phyloP scores from a whole-genome alignment of 2,113 vertebrate genomes.

The Charadrius vociferus region DNA sequence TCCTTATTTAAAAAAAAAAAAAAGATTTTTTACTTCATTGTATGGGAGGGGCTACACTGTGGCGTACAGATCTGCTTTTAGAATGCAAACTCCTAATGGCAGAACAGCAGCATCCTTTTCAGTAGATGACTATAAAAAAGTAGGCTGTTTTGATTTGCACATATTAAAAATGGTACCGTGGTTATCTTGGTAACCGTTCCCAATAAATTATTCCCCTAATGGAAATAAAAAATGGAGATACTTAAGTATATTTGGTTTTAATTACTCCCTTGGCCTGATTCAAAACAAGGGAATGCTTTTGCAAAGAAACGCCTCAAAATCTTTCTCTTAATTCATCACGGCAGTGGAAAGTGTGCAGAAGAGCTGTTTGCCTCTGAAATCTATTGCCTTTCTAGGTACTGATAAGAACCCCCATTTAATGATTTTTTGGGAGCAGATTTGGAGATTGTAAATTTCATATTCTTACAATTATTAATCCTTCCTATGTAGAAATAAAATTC shows the following conservation, averaged over 20 bases:
- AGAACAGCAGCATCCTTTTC: neutral
- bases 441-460: neutral
- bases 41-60: neutral
- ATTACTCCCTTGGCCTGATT: neutral
- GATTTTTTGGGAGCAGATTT: neutral
- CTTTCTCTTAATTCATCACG: neutral
- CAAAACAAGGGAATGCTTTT: neutral
- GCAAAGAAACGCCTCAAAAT: neutral
- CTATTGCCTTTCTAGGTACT: neutral
- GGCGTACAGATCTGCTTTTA: neutral
- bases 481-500: neutral
- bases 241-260: neutral
- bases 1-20: neutral
- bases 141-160: neutral
- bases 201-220: neutral
- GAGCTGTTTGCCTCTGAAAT: neutral
- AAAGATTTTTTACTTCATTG: neutral
- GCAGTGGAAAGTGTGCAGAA: neutral
- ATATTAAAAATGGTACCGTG: neutral
- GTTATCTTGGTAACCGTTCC: neutral
- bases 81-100: neutral
- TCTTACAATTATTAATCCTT: neutral
- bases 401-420: neutral
- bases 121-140: neutral
- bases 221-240: neutral